Base-by-base conservation (phyloP, 2,797 vertebrate genomes). In the Sternarchorhynchus goeldii region DNA sequence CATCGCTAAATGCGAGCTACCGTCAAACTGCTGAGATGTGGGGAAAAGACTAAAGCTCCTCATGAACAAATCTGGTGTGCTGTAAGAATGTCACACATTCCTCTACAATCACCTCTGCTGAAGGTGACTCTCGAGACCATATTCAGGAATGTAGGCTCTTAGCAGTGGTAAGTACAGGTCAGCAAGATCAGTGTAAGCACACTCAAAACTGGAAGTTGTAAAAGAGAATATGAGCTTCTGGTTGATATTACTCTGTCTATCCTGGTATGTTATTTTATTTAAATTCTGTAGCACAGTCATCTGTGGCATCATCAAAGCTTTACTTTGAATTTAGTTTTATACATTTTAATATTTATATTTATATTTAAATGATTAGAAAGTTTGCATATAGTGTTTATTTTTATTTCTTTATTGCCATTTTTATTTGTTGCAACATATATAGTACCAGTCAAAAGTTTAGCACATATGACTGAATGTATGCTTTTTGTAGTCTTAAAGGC, bases 71-170 rank as follows among this genome's bases (percentile, higher is more conserved):
- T 25, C 25, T 25, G 25, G 25, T 25, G 25, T 25, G 25, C 25
- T 25, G 25, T 25, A 25, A 25, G 25, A 25, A 25, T 25, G 25
- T 25, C 25, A 25, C 25, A 25, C 25, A 25, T 1, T 25, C 25
- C 25, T 25, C 25, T 25, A 25, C 25, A 25, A 1, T 25, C 25
- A 25, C 25, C 73, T 70, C 29, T 62, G 34, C 8, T 25, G 36
- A 4, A 14, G 6, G 56, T 69, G 39, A 65, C 29, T 34, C 53
- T 10, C 39, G 6, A 62, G 50, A 76, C 59, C 39, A 21, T 31
- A 6, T 81, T 59, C 20, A 67, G 60, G 55, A 45, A 17, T 78
- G 20, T 6, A 8, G 53, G 73, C n/a, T 65, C 64, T 79, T 34
- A 76, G 63, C 57, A 66, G 55, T 32, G 2, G 31, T 50, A 65